phyloP scores from a whole-genome alignment of 1,140 invertebrate genomes.

The Goniozus legneri region DNA sequence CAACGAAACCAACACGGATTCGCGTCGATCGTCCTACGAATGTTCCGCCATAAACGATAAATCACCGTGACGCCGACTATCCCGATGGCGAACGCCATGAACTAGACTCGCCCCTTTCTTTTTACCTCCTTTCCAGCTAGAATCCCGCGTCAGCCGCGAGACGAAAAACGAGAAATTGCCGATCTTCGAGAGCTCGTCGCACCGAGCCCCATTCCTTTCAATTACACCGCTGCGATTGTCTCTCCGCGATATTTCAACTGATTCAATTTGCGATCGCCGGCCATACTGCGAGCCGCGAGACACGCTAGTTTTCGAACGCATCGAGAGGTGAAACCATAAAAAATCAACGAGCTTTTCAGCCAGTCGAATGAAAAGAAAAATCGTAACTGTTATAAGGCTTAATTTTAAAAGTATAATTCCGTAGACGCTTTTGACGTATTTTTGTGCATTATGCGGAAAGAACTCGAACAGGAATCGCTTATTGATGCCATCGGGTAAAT shows the following conservation, averaged over 20 bases:
- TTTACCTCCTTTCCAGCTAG: background rate
- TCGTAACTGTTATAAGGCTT: too few species aligned
- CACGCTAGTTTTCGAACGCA: too few species aligned
- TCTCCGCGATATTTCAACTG: background rate
- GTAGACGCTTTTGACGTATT: too few species aligned
- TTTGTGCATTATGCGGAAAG: too few species aligned
- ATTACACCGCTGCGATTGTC: conserved; percentile 13
- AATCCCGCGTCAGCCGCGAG: background rate
- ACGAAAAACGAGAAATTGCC: background rate
- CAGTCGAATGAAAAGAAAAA: too few species aligned
- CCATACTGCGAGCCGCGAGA: too few species aligned
- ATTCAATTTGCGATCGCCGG: background rate
- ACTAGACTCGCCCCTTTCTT: conserved; percentile 2
- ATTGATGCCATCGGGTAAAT: too few species aligned
- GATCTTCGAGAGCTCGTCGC: background rate
- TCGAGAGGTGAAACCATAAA: too few species aligned
- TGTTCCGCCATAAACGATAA: conserved; percentile 17
- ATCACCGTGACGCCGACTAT: conserved; percentile 15
- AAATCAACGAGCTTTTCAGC: too few species aligned
- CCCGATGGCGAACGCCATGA: conserved; percentile 4
- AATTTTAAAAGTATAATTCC: too few species aligned
- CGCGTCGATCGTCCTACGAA: conserved; percentile 6
- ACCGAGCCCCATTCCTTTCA: conserved; percentile 7
- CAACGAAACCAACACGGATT: background rate
- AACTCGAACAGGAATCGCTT: too few species aligned